Conservation (phyloP, 2,113 vertebrate genomes). For the Gulo gulo region DNA sequence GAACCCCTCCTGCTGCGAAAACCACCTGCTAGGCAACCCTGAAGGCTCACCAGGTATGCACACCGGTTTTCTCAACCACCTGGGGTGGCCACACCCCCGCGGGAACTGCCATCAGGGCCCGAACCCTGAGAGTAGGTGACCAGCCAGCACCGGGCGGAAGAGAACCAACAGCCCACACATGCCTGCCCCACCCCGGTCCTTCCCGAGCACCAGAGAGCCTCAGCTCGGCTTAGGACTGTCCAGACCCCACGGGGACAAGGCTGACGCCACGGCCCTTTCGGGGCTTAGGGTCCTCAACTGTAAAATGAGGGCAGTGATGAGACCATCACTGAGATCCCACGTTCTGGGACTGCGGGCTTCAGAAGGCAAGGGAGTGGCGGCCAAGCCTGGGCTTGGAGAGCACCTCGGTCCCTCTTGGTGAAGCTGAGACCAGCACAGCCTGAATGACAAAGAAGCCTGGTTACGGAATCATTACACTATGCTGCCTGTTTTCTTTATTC, state of each 20-base stretch:
- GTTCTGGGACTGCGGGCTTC: background rate
- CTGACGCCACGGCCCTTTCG: rapidly evolving
- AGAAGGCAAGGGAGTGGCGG: background rate
- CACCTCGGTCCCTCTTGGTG: background rate
- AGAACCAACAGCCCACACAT: background rate
- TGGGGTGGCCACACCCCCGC: background rate
- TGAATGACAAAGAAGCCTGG: background rate
- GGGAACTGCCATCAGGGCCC: background rate
- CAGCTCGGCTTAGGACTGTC: background rate
- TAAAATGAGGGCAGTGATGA: background rate
- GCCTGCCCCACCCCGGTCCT: no score
- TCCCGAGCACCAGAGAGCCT: background rate
- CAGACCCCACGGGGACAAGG: rapidly evolving
- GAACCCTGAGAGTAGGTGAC: background rate
- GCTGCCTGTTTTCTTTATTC: background rate
- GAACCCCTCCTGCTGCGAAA: background rate
- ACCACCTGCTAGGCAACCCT: no score
- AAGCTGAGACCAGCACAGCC: background rate
- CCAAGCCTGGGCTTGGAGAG: background rate
- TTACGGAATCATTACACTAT: background rate
- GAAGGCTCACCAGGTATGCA: background rate
- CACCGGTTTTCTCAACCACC: background rate
- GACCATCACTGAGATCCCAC: background rate
- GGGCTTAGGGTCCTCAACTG: background rate
- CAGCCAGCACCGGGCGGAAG: rapidly evolving